Percentiles rank a stretch among this genome's conserved stretches.
Evolutionary conservation across 2,113 vertebrate genomes (phyloP).

Genomic region (Mobula birostris): DNA sequence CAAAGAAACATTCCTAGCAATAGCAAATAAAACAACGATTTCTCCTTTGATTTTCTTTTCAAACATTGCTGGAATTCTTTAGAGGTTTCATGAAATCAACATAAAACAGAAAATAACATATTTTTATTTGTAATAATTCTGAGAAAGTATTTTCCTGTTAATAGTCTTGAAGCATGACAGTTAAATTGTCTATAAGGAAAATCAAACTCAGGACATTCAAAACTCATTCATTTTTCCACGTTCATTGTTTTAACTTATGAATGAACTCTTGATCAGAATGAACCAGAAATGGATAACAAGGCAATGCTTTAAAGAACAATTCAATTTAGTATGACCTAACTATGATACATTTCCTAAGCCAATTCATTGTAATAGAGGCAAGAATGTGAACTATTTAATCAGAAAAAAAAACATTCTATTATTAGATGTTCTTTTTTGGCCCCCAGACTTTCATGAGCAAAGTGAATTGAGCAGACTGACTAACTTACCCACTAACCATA

Average conservation of each 20-base stretch:
- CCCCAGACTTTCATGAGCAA: background rate
- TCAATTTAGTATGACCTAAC: background rate
- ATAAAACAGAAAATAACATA: background rate
- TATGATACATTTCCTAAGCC: background rate
- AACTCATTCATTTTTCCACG: background rate
- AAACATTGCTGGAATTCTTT: background rate
- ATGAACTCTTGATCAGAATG: background rate
- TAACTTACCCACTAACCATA: background rate
- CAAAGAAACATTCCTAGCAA: background rate
- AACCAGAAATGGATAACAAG: background rate
- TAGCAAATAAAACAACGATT: background rate
- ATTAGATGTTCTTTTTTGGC: background rate
- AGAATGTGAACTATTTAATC: background rate
- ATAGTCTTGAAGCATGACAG: background rate
- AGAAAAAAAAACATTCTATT: background rate
- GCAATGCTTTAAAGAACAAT: background rate
- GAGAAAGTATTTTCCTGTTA: background rate
- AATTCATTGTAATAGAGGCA: background rate
- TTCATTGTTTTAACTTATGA: background rate
- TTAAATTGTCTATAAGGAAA: background rate
- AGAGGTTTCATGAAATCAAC: background rate
- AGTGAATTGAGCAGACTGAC: background rate
- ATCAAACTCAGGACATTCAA: background rate
- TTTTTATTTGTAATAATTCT: background rate
- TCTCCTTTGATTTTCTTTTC: background rate